These are phyloP conservation scores for Prochilodus magdalenae DNA, from an alignment of 2,113 vertebrate species.

Conservation along the genomic window DNA sequence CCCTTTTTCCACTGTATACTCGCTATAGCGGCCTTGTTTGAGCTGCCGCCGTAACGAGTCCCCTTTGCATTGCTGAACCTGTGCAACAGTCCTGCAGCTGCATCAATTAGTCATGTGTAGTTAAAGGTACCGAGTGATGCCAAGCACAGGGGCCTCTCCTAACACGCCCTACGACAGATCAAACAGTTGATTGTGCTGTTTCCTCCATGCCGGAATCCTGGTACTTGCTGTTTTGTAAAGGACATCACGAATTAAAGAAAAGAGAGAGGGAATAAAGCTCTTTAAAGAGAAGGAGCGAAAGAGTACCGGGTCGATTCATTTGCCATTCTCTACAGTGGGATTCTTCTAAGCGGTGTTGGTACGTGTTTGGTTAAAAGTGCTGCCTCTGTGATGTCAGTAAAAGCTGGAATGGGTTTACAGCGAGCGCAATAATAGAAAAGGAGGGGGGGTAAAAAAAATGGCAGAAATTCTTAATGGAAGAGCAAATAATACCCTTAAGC, in stretches of 20 bases:
- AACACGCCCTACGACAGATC: background rate
- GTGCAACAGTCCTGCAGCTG: constrained; percentile 67
- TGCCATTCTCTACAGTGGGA: constrained; percentile 27
- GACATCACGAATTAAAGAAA: constrained; percentile 19
- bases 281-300: background rate
- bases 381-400: constrained; percentile 46
- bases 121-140: constrained; percentile 53
- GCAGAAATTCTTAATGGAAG: constrained; percentile 58
- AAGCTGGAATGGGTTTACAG: constrained; percentile 19
- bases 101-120: constrained; percentile 64
- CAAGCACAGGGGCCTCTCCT: constrained; percentile 9
- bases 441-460: constrained; percentile 37
- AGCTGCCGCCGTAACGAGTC: constrained; percentile 82
- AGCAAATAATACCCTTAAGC: constrained; percentile 54
- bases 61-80: constrained; percentile 84
- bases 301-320: constrained; percentile 34
- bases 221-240: constrained; percentile 3
- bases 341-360: constrained; percentile 9
- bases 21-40: constrained; percentile 81
- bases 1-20: constrained; percentile 81
- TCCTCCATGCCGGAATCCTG: background rate
- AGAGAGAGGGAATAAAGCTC: constrained; percentile 17
- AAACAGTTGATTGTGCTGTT: background rate
- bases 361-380: constrained; percentile 24
- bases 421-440: constrained; percentile 41